Evolutionary conservation across 2,113 vertebrate genomes (phyloP), one percentile per base, ranked within the genome.

Genomic region (Pao palembangensis): DNA sequence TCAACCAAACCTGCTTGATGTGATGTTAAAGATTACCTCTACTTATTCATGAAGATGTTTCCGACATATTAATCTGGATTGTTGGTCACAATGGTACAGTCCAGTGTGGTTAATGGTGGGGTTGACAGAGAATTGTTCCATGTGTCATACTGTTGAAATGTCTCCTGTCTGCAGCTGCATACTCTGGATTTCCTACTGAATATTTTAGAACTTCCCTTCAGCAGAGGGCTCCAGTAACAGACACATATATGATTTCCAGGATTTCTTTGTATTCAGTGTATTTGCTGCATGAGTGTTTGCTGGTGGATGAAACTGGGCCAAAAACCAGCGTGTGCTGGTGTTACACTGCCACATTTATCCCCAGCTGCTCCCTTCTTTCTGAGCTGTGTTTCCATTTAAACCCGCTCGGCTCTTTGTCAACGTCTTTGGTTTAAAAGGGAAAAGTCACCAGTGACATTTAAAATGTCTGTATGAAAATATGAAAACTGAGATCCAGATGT

Each of bases 351-450:
- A 38, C 34, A 38, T 12, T 38, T 3, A 4, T 47, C n/a, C 44
- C 44, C 44, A 47, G n/a, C 16, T 44, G 57, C 52, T 57, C 51
- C n/a, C 5, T 13, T 25, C 17, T 18, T 54, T 51, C 48, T 61
- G 47, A 58, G 49, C 43, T 34, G 42, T 46, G 28, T 13, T 21
- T 42, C 31, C 58, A 71, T 20, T 18, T n/a, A 51, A 20, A 71
- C 44, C 18, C 58, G 61, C 61, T 71, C 38, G 20, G 41, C 51
- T 50, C 47, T 28, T 8, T 49, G 62, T 47, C 51, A 23, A 47
- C 58, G 66, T 75, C 71, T 61, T 58, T 28, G 71, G 55, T 73
- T 60, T 72, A 87, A 87, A 84, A 90, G 83, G 87, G 85, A 87
- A 87, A 76, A 62, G 52, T 72, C 69, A 54, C 31, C 51, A 10